Evolutionary conservation across 2,113 vertebrate genomes (phyloP).

Genomic region (Ailurus styani): DNA sequence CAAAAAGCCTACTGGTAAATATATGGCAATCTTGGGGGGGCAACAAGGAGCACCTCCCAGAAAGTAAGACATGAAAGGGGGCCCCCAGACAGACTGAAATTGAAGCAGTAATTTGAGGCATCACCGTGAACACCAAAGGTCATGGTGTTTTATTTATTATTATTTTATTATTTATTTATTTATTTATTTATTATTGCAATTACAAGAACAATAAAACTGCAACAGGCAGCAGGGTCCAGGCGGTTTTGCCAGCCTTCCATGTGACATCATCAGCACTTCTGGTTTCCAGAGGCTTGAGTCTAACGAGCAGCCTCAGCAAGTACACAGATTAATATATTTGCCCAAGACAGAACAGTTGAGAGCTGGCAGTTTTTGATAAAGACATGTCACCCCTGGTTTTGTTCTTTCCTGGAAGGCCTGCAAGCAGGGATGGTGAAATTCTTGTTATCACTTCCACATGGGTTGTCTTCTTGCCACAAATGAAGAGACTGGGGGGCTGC

Average conservation of each 20-base stretch:
- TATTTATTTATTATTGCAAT: conserved; percentile 67
- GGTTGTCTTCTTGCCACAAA: conserved; percentile 49
- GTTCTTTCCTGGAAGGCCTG: conserved; percentile 25
- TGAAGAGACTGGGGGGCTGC: neutral
- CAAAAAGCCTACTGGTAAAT: neutral
- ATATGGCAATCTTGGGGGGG: neutral
- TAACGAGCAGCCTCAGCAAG: conserved; percentile 51
- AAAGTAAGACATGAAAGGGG: neutral
- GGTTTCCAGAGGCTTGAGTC: conserved; percentile 57
- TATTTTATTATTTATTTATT: too few species aligned
- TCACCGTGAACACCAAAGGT: conserved; percentile 13
- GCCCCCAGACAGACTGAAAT: neutral
- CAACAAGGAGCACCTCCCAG: neutral
- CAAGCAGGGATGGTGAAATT: conserved; percentile 15
- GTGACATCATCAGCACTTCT: conserved; percentile 53
- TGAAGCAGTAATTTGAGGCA: conserved; percentile 40
- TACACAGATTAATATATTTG: conserved; percentile 31
- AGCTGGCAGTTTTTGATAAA: conserved; percentile 74
- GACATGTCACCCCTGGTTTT: conserved; percentile 62
- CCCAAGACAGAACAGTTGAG: conserved; percentile 11
- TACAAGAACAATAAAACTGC: conserved; percentile 52
- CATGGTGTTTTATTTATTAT: conserved; percentile 49
- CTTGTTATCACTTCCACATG: conserved; percentile 65
- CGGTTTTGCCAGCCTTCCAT: neutral
- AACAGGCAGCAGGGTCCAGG: conserved; percentile 15